Evolutionary conservation across 2,797 vertebrate genomes (phyloP).

Genomic region (Tinamus major): DNA sequence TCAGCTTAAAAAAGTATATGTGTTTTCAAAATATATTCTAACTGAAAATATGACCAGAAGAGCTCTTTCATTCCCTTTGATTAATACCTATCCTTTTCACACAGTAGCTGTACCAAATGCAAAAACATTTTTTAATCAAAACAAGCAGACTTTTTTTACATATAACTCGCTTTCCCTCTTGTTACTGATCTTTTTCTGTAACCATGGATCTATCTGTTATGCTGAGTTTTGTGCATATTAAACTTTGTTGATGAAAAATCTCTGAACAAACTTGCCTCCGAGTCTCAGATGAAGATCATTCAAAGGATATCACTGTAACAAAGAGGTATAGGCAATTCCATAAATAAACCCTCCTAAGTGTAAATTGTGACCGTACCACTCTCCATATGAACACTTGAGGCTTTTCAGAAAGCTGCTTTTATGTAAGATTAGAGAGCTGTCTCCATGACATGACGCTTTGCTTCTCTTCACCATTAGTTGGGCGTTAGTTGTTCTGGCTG

Average conservation of each 20-base stretch:
- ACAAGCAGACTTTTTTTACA: neutral
- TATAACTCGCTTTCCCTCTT: neutral
- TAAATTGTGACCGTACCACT: neutral
- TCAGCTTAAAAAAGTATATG: neutral
- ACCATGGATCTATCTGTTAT: neutral
- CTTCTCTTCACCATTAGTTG: slow-evolving; percentile 64
- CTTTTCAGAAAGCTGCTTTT: slow-evolving; percentile 47
- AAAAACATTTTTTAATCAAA: neutral
- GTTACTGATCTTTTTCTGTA: neutral
- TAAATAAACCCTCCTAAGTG: neutral
- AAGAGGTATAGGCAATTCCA: neutral
- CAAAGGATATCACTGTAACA: slow-evolving; percentile 12
- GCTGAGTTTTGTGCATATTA: neutral
- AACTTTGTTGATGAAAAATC: slow-evolving; percentile 5
- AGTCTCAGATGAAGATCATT: neutral
- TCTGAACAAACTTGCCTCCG: neutral
- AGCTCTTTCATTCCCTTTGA: neutral
- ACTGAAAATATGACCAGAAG: neutral
- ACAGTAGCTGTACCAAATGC: neutral
- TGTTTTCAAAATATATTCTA: slow-evolving; percentile 10
- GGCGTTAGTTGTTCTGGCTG: slow-evolving; percentile 72
- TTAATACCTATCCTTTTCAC: neutral
- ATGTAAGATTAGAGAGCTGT: slow-evolving; percentile 57
- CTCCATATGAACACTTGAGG: neutral
- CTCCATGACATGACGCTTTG: slow-evolving; percentile 61